These are phyloP conservation scores for Maccullochella peelii DNA, from an alignment of 2,113 vertebrate species.

Conservation along the genomic window DNA sequence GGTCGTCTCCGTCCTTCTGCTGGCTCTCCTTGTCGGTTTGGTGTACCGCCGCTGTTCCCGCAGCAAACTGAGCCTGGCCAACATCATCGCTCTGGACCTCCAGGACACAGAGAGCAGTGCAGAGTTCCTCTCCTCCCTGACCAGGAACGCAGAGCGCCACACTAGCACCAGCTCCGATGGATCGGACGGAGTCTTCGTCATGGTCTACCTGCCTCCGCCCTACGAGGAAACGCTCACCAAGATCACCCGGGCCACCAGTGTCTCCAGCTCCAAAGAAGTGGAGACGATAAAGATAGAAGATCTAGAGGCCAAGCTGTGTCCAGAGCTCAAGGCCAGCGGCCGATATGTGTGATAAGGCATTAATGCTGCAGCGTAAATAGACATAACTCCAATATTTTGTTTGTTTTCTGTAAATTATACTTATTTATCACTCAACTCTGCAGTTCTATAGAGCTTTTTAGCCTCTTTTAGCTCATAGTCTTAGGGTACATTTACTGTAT, in stretches of 20 bases:
- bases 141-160: conserved; percentile 70
- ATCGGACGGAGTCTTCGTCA: conserved; percentile 83
- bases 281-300: conserved; percentile 77
- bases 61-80: conserved; percentile 76
- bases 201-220: conserved; percentile 86
- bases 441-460: background rate
- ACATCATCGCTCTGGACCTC: conserved; percentile 87
- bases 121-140: conserved; percentile 80
- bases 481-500: background rate
- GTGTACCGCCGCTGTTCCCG: conserved; percentile 83
- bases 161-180: conserved; percentile 80
- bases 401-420: background rate
- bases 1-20: conserved; percentile 84
- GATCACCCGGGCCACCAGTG: conserved; percentile 80
- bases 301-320: conserved; percentile 77
- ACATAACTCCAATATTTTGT: conserved; percentile 9
- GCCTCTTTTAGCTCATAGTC: conserved; percentile 6
- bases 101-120: conserved; percentile 69
- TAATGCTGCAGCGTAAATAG: background rate
- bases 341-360: conserved; percentile 48
- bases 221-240: conserved; percentile 91
- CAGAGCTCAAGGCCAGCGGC: conserved; percentile 63
- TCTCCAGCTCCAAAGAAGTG: conserved; percentile 75
- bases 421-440: background rate
- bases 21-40: conserved; percentile 86